A percentile compares a stretch with the other conserved stretches of the same genome.
These are phyloP conservation scores for Rhinella marina DNA, from an alignment of 2,797 vertebrate genomes.

Conservation along the genomic window DNA sequence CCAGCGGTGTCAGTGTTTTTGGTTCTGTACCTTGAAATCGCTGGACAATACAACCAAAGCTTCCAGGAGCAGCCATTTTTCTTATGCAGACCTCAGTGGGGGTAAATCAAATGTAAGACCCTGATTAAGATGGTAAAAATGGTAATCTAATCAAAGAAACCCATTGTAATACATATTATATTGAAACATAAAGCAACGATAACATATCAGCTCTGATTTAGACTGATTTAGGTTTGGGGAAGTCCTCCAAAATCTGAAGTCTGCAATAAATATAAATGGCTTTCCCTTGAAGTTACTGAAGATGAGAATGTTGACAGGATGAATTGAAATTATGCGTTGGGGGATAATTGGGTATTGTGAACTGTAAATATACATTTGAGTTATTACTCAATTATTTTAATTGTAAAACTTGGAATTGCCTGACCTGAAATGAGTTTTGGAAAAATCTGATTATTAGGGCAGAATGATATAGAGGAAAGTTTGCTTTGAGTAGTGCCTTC, in stretches of 20 bases:
- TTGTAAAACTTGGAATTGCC: background rate
- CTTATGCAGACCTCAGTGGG: background rate
- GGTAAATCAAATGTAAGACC: background rate
- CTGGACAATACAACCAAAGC: background rate
- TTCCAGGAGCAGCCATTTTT: slow-evolving; percentile 1
- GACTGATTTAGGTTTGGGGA: background rate
- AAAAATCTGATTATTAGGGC: slow-evolving; percentile 2
- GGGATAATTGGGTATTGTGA: background rate
- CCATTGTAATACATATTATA: background rate
- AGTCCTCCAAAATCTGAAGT: background rate
- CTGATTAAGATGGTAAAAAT: background rate
- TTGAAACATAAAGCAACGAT: background rate
- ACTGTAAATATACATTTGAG: background rate
- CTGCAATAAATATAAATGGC: slow-evolving; percentile 3
- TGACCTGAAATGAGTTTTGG: background rate
- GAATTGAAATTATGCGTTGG: background rate
- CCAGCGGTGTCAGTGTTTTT: background rate
- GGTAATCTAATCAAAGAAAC: background rate
- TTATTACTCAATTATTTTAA: background rate
- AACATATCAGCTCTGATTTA: background rate
- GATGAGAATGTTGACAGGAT: background rate
- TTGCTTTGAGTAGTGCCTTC: background rate
- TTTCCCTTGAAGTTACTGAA: background rate
- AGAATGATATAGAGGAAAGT: background rate
- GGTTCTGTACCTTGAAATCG: background rate